Evolutionary conservation across 2,797 vertebrate genomes (phyloP), one percentile per base, ranked within the genome.

Genomic region (Sebastes paucispinis): DNA sequence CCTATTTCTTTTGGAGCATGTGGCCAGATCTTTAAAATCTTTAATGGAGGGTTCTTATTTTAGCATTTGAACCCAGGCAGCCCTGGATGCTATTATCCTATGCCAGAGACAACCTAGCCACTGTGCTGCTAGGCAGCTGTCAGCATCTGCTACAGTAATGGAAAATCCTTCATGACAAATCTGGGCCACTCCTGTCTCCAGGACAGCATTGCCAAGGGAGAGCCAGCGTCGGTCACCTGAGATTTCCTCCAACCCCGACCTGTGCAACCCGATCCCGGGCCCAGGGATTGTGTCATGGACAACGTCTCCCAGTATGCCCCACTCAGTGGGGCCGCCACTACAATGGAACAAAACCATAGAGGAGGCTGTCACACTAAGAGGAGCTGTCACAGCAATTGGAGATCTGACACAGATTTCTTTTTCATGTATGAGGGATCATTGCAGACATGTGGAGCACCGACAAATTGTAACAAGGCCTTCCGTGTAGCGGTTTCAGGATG

Each of bases 121-220:
- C 32, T 36, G 69, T 73, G 85, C 88, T 86, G 81, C 85, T 82
- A 82, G 75, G 88, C 78, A 79, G 83, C 87, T 81, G 81, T 85
- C 87, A 82, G 71, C 62, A 71, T 81, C 74, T 83, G 70, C 75
- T 79, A 86, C 88, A 92, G 94, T 94, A 94, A 96, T 94, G 95
- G 96, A 96, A 96, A 96, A 96, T 95, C 94, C 91, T 93, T 90
- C 92, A 92, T 90, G 92, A 94, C 93, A 95, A 95, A 96, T 95
- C 95, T 93, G 93, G 95, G 94, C 92, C 92, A 93, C 83, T 91
- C 91, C 91, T 91, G 92, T 95, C 92, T 94, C 92, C 88, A 92
- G 90, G 89, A 95, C 94, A 89, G 89, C 88, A 87, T 87, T 94
- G 94, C 95, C 92, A 94, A 90, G 92, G 93, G 94, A 96, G 90